phyloP scores from a whole-genome alignment of 1,140 invertebrate species.

The Brachionus koreanus region DNA sequence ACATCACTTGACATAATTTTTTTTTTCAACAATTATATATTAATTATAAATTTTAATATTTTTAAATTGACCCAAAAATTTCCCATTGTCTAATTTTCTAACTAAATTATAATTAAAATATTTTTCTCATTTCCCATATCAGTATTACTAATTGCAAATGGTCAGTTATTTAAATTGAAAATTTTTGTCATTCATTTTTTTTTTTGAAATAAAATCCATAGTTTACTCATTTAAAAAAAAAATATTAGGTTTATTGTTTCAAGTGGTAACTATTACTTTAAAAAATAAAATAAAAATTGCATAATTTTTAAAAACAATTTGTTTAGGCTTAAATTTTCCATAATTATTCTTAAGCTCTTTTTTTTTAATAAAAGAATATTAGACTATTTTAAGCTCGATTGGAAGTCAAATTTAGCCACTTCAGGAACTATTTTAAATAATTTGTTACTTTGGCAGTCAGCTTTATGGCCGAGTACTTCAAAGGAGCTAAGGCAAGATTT shows the following conservation, averaged over 20 bases:
- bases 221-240: not conserved
- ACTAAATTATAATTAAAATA: not conserved
- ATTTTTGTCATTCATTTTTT: too few species aligned
- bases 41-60: not conserved
- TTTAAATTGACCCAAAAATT: not conserved
- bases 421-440: too few species aligned
- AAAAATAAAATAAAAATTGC: not conserved
- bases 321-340: not conserved
- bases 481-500: too few species aligned
- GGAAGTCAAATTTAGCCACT: too few species aligned
- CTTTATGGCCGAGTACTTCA: too few species aligned
- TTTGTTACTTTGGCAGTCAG: too few species aligned
- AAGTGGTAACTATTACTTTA: not conserved
- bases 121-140: not conserved
- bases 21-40: not conserved
- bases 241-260: not conserved
- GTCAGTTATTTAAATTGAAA: not conserved
- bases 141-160: not conserved
- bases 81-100: not conserved
- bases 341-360: not conserved
- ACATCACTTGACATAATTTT: conserved; percentile 2
- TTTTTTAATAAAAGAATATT: too few species aligned
- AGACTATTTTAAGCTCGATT: too few species aligned
- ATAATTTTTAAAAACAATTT: not conserved
- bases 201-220: too few species aligned